Base-by-base conservation (phyloP, 2,888 invertebrate genomes). In the Andrena flavipes region DNA sequence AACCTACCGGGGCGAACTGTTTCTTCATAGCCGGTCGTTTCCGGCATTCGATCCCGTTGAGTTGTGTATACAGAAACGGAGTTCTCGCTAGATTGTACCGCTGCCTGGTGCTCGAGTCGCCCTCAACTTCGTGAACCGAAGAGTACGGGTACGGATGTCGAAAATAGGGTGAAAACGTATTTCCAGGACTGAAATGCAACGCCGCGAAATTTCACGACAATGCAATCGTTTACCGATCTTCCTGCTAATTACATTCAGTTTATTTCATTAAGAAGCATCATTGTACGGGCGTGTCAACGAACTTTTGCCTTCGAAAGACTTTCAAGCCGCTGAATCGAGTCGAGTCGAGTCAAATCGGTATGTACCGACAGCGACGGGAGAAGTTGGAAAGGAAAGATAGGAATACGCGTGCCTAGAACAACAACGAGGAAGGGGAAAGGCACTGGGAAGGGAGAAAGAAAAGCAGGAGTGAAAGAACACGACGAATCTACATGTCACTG, bases 1-100 rank as follows among this genome's bases (percentile, higher is more conserved):
- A 88, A 88, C 88, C 77, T 76, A 77, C 63, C 76, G 51, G 54
- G 70, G 77, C 69, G 51, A 79, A 80, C 76, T 73, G 87, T 79
- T 76, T 79, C 83, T 81, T 84, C 87, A 78, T 85, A 82, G 70
- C 77, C 78, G 79, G 74, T 84, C 74, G 77, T 84, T 88, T 88
- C 85, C 84, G 82, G 84, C 84, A 80, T 82, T 84, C 74, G 80
- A 79, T 80, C 77, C 68, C 76, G 30, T 75, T 78, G 54, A 80
- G 56, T 60, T 76, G 20, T 8, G 23, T 13, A 77, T 84, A 84
- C 76, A 75, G 76, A 82, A 65, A 76, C 68, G 67, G 30, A 63
- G 63, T 60, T 64, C 77, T 73, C 8, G 35, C 7, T 35, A 75
- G 35, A 56, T 69, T 23, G 26, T 23, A 23, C 23, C 23, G 20